Evolutionary conservation across 2,113 vertebrate species (phyloP).

Genomic region (Leptosomus discolor): DNA sequence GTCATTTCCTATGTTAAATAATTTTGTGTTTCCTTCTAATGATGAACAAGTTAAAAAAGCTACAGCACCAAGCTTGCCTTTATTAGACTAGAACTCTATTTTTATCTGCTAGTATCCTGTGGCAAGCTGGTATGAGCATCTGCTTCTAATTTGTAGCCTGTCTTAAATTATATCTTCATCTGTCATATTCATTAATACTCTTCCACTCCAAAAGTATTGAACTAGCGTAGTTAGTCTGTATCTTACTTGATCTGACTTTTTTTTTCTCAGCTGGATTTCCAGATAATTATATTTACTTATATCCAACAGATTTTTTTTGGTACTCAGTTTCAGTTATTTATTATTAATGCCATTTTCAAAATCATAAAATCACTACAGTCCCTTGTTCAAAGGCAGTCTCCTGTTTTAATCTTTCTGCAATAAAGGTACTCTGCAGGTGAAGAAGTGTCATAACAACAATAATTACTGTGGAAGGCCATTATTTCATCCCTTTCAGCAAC

Average conservation of each 20-base stretch:
- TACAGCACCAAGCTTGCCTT: not conserved
- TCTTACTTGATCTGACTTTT: not conserved
- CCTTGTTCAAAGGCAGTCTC: not conserved
- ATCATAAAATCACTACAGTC: not conserved
- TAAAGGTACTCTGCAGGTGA: not conserved
- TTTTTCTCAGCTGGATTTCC: not conserved
- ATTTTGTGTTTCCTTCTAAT: not conserved
- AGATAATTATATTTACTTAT: not conserved
- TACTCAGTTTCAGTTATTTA: not conserved
- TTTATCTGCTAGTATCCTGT: not conserved
- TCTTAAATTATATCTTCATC: not conserved
- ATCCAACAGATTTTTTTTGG: not conserved
- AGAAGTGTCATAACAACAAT: not conserved
- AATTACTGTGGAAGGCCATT: not conserved
- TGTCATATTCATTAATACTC: not conserved
- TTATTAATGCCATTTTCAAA: not conserved
- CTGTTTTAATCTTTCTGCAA: not conserved
- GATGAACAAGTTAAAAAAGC: not conserved
- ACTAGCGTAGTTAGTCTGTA: not conserved
- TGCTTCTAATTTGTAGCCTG: not conserved
- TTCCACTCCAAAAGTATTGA: not conserved
- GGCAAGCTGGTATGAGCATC: not conserved
- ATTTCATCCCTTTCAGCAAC: not conserved
- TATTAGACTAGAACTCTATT: not conserved
- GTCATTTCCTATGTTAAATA: not conserved